Base-by-base conservation (phyloP, 2,797 vertebrate genomes). In the Lindbergichthys nudifrons region DNA sequence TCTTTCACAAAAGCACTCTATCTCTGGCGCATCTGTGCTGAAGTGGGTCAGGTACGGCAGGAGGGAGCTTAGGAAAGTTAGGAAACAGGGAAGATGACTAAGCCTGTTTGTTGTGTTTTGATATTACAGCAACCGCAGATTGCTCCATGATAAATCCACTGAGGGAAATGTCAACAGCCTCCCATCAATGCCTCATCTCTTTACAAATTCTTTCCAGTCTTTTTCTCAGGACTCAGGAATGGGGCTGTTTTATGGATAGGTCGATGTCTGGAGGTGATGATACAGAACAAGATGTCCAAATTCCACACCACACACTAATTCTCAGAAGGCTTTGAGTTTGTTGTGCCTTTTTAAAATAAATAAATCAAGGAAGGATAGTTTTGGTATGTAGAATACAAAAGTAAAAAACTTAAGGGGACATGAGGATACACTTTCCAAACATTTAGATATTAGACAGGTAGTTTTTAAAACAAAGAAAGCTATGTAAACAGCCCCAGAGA, bases 211-310 rank as follows among this genome's bases (percentile, higher is more conserved):
- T 83, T 88, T 81, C 78, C 73, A 8, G 65, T 48, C 51, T 48
- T 43, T 75, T 46, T 74, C 79, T 81, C 79, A 75, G 84, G 75
- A 75, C 67, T 77, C 46, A 65, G 82, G 74, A 85, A 86, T 76
- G 67, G 61, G 80, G 82, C 21, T 60, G 26, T 60, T 85, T 87
- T 79, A 87, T 81, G 59, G 62, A 73, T 54, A 50, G 60, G 23
- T 42, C 0, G 19, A 72, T 70, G 36, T 13, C 71, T 58, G n/a
- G 15, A 61, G 19, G 63, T 42, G 70, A 78, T 73, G 74, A 67
- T 71, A 64, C 77, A 78, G 65, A 52, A 41, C 11, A 58, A 66
- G 42, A 41, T 58, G 75, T 69, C 39, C 5, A 13, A 56, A 7
- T 48, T 50, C 3, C 26, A 14, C 18, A 36, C 42, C 19, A 23